phyloP scores from a whole-genome alignment of 2,888 invertebrate genomes.

The Atherix ibis region DNA sequence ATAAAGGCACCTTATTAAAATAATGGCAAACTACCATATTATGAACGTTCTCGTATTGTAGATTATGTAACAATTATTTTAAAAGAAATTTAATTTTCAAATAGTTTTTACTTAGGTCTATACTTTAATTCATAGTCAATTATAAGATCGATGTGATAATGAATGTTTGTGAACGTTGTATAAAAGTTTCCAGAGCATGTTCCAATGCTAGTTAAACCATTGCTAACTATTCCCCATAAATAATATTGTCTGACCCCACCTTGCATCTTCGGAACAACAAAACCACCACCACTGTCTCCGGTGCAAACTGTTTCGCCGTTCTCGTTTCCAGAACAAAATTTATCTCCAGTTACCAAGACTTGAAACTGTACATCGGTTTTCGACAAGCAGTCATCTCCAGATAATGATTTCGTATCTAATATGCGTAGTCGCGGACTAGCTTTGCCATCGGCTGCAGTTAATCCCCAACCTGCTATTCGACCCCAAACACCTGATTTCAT shows the following conservation, averaged over 20 bases:
- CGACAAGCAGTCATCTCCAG: conserved; percentile 12
- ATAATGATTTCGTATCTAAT: conserved; percentile 12
- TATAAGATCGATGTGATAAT: conserved; percentile 9
- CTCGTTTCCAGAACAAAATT: conserved; percentile 16
- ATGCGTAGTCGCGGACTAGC: conserved; percentile 11
- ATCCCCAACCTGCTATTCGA: conserved; percentile 17
- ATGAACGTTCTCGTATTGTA: too few species aligned
- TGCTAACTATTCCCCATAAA: conserved; percentile 20
- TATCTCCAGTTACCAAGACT: conserved; percentile 15
- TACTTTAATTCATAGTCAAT: conserved; percentile 3
- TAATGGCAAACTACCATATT: too few species aligned
- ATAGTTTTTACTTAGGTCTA: conserved; percentile 5
- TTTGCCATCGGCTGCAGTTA: conserved; percentile 6
- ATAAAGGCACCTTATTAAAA: too few species aligned
- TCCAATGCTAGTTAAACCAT: conserved; percentile 6
- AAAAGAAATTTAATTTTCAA: too few species aligned
- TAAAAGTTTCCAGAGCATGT: conserved; percentile 6
- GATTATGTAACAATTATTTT: too few species aligned
- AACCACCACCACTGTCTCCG: conserved; percentile 15
- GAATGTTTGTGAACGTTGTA: conserved; percentile 13
- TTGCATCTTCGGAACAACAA: conserved; percentile 9
- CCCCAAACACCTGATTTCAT: conserved; percentile 8
- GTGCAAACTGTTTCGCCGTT: conserved; percentile 12
- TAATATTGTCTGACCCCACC: conserved; percentile 9
- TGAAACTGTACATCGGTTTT: conserved; percentile 11